Percentiles rank a stretch among this genome's conserved stretches.
phyloP scores from a whole-genome alignment of 2,113 vertebrate species.

The Rattus norvegicus region GRCr8 NC_086035.1:90110501-90111000 shows the following conservation, averaged over 20 bases:
- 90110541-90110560: not conserved
- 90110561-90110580: not conserved
- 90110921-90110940: not conserved
- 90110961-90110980: not conserved
- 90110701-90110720: not conserved
- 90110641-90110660: not conserved
- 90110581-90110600: not conserved
- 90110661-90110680: not conserved
- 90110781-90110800: not conserved
- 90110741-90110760: not conserved
- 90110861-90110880: not conserved
- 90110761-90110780: not conserved
- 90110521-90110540: constrained; percentile 39
- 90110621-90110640: not conserved
- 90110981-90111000: not conserved
- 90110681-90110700: not conserved
- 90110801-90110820: not conserved
- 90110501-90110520: not conserved
- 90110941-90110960: not conserved
- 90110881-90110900: not conserved
- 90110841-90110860: not conserved
- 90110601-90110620: not conserved
- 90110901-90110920: not conserved
- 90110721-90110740: not conserved
- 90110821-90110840: not conserved